Evolutionary conservation across 2,113 vertebrate genomes (phyloP).

Genomic region (Poecilia latipinna): DNA sequence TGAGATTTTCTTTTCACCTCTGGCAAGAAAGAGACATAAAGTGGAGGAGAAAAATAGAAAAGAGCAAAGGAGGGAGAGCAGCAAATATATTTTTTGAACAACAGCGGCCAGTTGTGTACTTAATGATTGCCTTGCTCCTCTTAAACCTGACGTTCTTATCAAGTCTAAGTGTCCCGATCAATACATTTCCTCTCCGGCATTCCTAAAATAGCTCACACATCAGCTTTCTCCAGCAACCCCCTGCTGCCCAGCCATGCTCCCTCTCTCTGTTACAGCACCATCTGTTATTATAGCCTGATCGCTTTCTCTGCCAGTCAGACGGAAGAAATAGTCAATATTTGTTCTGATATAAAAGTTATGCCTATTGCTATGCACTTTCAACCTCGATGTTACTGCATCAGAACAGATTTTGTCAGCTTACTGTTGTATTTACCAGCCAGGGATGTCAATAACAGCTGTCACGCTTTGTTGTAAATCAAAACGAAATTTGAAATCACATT

Average conservation of each 20-base stretch:
- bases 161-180: slow-evolving; percentile 79
- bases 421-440: slow-evolving; percentile 17
- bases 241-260: background rate
- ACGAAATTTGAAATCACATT: slow-evolving; percentile 11
- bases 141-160: slow-evolving; percentile 81
- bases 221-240: slow-evolving; percentile 24
- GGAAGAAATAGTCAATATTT: slow-evolving; percentile 62
- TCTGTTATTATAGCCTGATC: slow-evolving; percentile 65
- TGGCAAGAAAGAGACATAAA: slow-evolving; percentile 82
- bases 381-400: slow-evolving; percentile 28
- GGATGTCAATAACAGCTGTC: slow-evolving; percentile 34
- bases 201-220: slow-evolving; percentile 72
- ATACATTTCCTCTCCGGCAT: slow-evolving; percentile 77
- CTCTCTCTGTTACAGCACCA: slow-evolving; percentile 45
- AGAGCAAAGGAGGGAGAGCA: slow-evolving; percentile 28
- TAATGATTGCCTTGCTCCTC: slow-evolving; percentile 84
- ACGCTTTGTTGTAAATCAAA: slow-evolving; percentile 28
- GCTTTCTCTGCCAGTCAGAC: slow-evolving; percentile 49
- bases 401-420: slow-evolving; percentile 30
- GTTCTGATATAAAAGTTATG: slow-evolving; percentile 58
- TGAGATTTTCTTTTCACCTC: slow-evolving; percentile 93
- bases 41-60: slow-evolving; percentile 41
- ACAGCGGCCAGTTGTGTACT: slow-evolving; percentile 83
- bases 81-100: slow-evolving; percentile 82
- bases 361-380: slow-evolving; percentile 42